phyloP scores from a whole-genome alignment of 2,113 vertebrate genomes.

The Petrocephalus zakoni region DNA sequence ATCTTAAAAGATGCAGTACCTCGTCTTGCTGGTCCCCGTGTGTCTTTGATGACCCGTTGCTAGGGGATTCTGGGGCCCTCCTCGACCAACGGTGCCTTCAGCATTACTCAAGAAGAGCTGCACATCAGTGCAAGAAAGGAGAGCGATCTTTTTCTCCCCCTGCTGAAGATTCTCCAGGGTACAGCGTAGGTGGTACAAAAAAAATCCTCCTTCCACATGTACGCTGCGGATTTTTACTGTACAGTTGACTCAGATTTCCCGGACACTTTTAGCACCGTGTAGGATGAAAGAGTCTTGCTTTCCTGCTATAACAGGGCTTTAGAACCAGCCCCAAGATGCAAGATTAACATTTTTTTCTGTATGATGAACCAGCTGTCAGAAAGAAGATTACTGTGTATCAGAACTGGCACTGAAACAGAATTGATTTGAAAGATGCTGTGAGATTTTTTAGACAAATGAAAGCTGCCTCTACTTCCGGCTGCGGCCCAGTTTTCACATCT shows the following conservation, averaged over 20 bases:
- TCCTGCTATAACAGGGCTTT: background rate
- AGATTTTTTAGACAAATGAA: background rate
- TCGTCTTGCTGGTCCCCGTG: background rate
- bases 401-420: background rate
- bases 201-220: background rate
- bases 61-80: background rate
- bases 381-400: background rate
- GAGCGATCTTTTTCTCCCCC: background rate
- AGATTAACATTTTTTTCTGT: background rate
- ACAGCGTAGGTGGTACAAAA: background rate
- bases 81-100: background rate
- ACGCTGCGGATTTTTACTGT: background rate
- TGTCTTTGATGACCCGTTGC: background rate
- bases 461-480: background rate
- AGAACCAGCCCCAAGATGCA: background rate
- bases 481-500: background rate
- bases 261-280: background rate
- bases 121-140: background rate
- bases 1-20: background rate
- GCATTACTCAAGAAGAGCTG: background rate
- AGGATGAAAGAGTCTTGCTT: background rate
- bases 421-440: background rate
- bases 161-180: background rate
- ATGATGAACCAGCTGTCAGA: background rate
- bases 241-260: background rate